These are phyloP conservation scores for Epinotia brunnichana DNA, from an alignment of 2,888 invertebrate species.

Conservation along the genomic window DNA sequence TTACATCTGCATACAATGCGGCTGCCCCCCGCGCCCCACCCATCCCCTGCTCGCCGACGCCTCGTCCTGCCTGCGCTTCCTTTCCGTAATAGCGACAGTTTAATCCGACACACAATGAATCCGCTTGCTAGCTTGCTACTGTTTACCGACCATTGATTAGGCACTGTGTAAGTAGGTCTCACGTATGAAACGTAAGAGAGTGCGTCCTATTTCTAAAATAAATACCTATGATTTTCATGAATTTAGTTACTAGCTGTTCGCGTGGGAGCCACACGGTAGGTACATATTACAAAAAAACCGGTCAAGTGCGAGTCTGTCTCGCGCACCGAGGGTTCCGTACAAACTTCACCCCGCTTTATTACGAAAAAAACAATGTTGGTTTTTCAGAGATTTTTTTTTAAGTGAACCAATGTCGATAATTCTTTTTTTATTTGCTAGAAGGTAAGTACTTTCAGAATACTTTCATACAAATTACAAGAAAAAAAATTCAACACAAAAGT, in stretches of 20 bases:
- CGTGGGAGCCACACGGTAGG: not conserved
- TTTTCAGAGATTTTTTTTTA: no score
- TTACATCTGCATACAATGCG: constrained; percentile 62
- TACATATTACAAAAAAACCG: not conserved
- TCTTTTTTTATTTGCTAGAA: no score
- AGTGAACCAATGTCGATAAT: no score
- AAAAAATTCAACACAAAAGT: no score
- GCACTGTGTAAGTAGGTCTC: constrained; percentile 3
- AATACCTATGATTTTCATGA: no score
- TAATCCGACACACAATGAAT: constrained; percentile 43
- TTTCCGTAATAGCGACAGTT: constrained; percentile 40
- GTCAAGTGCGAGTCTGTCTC: no score
- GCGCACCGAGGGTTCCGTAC: no score
- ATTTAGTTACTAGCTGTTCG: not conserved
- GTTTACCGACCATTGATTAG: constrained; percentile 32
- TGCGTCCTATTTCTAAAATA: not conserved
- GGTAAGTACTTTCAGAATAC: no score
- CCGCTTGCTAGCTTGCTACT: constrained; percentile 41
- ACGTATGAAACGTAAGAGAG: not conserved
- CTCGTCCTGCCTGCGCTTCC: constrained; percentile 33
- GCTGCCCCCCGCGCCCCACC: constrained; percentile 43
- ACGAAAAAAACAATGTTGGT: no score
- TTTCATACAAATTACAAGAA: no score
- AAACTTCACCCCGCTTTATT: no score
- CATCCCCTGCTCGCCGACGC: constrained; percentile 10